These are phyloP conservation scores for Coleophora flavipennella DNA, from an alignment of 2,888 invertebrate genomes.

Conservation along the genomic window DNA sequence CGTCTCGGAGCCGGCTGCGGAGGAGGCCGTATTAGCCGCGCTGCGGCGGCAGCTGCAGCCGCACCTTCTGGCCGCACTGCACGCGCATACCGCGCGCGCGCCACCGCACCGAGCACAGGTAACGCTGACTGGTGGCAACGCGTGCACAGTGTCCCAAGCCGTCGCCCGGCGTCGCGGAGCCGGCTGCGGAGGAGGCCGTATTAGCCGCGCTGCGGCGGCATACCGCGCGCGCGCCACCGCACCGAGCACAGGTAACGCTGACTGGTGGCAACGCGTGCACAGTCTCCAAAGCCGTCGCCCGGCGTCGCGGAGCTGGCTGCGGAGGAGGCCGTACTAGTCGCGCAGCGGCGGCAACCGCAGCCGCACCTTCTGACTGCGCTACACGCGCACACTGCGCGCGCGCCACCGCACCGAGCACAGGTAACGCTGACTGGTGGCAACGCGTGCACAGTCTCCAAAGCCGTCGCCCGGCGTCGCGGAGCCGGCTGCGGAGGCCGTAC, in stretches of 20 bases:
- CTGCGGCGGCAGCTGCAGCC: constrained; percentile 54
- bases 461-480: constrained; percentile 24
- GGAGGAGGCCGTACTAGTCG: constrained; percentile 79
- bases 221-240: too few relatives aligned
- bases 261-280: constrained; percentile 29
- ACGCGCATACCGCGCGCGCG: constrained; percentile 56
- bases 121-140: constrained; percentile 26
- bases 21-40: constrained; percentile 79
- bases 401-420: constrained; percentile 21
- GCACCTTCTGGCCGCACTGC: constrained; percentile 35
- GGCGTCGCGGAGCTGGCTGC: constrained; percentile 41
- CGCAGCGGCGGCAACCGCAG: constrained; percentile 59
- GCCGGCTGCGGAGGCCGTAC: constrained; percentile 66
- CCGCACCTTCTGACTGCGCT: constrained; percentile 32
- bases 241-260: too few relatives aligned
- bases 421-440: constrained; percentile 32
- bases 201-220: constrained; percentile 75
- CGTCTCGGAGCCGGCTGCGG: constrained; percentile 48
- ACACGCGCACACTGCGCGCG: constrained; percentile 59
- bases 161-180: constrained; percentile 28
- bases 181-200: constrained; percentile 79
- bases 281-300: constrained; percentile 11
- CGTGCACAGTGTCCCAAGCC: constrained; percentile 20
- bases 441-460: constrained; percentile 20
- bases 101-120: constrained; percentile 25